These are phyloP conservation scores for Lepidurus packardi DNA, from an alignment of 1,140 invertebrate species.

Conservation along the genomic window DNA sequence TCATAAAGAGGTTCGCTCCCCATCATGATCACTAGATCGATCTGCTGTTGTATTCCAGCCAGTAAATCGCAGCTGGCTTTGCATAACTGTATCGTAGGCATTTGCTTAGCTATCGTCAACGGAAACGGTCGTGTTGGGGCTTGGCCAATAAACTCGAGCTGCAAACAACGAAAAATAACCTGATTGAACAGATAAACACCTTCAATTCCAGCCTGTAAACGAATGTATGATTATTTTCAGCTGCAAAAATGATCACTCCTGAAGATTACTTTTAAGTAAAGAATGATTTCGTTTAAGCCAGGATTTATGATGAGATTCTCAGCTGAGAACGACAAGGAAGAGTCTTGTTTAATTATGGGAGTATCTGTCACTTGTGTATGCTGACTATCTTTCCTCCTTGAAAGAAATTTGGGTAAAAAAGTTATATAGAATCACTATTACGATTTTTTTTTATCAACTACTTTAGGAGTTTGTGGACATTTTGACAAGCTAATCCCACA, in stretches of 20 bases:
- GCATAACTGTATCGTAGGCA: slow-evolving; percentile 49
- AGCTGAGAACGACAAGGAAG: slow-evolving; percentile 53
- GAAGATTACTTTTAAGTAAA: slow-evolving; percentile 12
- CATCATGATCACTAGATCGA: slow-evolving; percentile 46
- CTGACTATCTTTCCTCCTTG: slow-evolving; percentile 45
- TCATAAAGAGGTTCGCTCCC: slow-evolving; percentile 47
- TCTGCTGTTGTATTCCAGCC: slow-evolving; percentile 49
- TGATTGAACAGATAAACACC: slow-evolving; percentile 47
- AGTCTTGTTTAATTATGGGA: slow-evolving; percentile 52
- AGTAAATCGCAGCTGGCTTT: slow-evolving; percentile 51
- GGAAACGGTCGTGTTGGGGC: slow-evolving; percentile 47
- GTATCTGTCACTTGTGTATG: slow-evolving; percentile 40
- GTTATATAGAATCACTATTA: neutral
- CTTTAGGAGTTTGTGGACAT: slow-evolving; percentile 32
- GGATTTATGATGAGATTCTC: slow-evolving; percentile 57
- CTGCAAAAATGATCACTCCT: neutral
- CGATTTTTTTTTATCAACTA: neutral
- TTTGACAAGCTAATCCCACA: slow-evolving; percentile 30
- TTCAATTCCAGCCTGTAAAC: slow-evolving; percentile 41
- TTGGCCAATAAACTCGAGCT: slow-evolving; percentile 58
- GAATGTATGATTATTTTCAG: slow-evolving; percentile 44
- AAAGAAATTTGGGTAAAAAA: slow-evolving; percentile 29
- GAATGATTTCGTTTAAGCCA: slow-evolving; percentile 56
- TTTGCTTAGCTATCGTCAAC: slow-evolving; percentile 53
- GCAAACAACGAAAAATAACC: slow-evolving; percentile 43